These are phyloP conservation scores for Dendrocincla tyrannina DNA, from an alignment of 2,797 vertebrate genomes.

Conservation along the genomic window DNA sequence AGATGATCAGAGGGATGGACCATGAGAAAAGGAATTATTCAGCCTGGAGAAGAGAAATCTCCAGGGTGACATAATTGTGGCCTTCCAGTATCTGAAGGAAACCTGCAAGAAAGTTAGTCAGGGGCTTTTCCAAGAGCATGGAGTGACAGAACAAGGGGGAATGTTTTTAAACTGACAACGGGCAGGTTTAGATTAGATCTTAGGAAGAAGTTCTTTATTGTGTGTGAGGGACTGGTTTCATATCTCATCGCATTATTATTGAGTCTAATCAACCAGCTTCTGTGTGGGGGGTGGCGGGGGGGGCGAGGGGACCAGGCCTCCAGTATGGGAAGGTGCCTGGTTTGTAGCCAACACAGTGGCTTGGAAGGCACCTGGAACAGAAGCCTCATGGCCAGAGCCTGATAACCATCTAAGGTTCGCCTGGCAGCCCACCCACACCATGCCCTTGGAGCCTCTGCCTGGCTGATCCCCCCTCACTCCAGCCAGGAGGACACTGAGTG, in stretches of 20 bases:
- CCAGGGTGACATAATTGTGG: not conserved
- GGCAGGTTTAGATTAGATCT: not conserved
- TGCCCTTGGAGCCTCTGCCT: not conserved
- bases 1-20: not conserved
- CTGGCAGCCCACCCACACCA: not conserved
- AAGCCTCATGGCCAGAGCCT: not conserved
- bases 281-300: too few species aligned
- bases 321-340: too few species aligned
- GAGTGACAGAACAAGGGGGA: not conserved
- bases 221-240: not conserved
- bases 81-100: not conserved
- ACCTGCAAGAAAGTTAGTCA: too few species aligned
- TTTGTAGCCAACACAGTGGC: not conserved
- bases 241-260: not conserved
- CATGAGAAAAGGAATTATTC: not conserved
- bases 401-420: not conserved
- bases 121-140: not conserved
- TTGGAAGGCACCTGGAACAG: not conserved
- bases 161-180: not conserved
- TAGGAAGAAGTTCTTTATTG: not conserved
- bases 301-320: not conserved
- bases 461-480: not conserved
- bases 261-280: not conserved
- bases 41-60: not conserved
- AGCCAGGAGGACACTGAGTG: not conserved